Base-by-base conservation (phyloP, 1,140 invertebrate genomes). In the Lasioglossum albipes region DNA sequence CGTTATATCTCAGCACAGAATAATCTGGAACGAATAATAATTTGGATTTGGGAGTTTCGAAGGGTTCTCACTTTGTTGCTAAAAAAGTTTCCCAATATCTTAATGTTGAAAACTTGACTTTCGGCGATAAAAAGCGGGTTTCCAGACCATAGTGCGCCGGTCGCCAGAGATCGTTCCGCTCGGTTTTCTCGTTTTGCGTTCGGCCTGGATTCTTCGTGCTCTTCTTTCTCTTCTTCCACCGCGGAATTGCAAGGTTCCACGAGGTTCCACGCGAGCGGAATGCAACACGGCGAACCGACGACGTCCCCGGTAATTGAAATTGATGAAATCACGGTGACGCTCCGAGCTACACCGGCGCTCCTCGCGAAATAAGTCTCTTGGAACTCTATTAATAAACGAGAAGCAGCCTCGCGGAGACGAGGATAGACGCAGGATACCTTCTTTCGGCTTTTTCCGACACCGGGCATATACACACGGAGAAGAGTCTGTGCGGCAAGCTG, bases 261-360 rank as follows among this genome's bases (percentile, higher is more conserved):
- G 68, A 10, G 45, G 57, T 9, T 31, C 61, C 49, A 41, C 62
- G 42, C 62, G 62, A n/a, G 3, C 49, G 27, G 45, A 57, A 45
- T 16, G 7, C 52, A 7, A 31, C 45, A 10, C 6, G 57, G 73
- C 64, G 7, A 20, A 27, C 27, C 27, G 73, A 41, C 59, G 59
- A 62, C 65, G 61, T 36, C n/a, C 22, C 9, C 36, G 31, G 42
- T 75, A 81, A 81, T 71, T 81, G 79, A 75, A 81, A 77, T 81
- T 59, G 79, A 77, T 81, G 41, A 70, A 81, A 77, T 81, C 61
- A 57, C 67, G 57, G 36, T 31, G 77, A 67, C 22, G 49, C 27
- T 31, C 57, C 20, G 57, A n/a, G 57, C 4, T n/a, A n/a, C 20
- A 16, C 20, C 36, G 9, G 5, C n/a, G 49, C n/a, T 69, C 61